A percentile compares a stretch with the other conserved stretches of the same genome.
Conservation (phyloP, 1,140 invertebrate genomes). For the Coboldia fuscipes region DNA sequence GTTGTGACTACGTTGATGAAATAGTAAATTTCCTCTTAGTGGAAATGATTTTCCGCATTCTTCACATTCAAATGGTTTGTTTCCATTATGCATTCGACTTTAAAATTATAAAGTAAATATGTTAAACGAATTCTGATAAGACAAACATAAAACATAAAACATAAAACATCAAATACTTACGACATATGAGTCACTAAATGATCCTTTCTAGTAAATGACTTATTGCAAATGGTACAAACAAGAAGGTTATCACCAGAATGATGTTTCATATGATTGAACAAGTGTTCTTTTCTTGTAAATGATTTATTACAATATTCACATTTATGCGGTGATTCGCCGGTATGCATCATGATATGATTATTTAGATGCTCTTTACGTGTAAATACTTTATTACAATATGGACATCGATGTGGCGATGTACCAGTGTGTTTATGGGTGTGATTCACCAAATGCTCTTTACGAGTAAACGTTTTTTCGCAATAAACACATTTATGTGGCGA, state of each 20-base stretch:
- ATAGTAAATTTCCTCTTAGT: slow-evolving; percentile 72
- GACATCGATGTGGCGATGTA: slow-evolving; percentile 51
- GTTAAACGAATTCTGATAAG: slow-evolving; percentile 19
- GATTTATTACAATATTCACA: slow-evolving; percentile 44
- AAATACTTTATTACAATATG: slow-evolving; percentile 50
- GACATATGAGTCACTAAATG: slow-evolving; percentile 53
- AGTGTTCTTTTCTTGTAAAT: slow-evolving; percentile 73
- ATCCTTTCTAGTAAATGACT: slow-evolving; percentile 65
- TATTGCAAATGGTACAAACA: slow-evolving; percentile 59
- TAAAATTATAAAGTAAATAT: background rate
- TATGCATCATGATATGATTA: slow-evolving; percentile 63
- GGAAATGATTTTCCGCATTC: slow-evolving; percentile 75
- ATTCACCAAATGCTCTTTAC: slow-evolving; percentile 47
- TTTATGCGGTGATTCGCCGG: slow-evolving; percentile 55
- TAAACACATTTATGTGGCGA: slow-evolving; percentile 54
- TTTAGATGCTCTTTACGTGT: slow-evolving; percentile 79
- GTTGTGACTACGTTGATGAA: slow-evolving; percentile 88
- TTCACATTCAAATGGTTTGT: slow-evolving; percentile 55
- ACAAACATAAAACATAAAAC: background rate
- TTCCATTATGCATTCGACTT: slow-evolving; percentile 63
- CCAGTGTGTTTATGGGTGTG: slow-evolving; percentile 55
- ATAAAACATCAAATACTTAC: slow-evolving; percentile 9
- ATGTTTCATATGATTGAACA: slow-evolving; percentile 64
- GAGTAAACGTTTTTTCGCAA: slow-evolving; percentile 60
- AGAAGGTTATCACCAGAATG: slow-evolving; percentile 60